Conservation (phyloP, 2,797 vertebrate genomes). For the Coracias cyanogaster region DNA sequence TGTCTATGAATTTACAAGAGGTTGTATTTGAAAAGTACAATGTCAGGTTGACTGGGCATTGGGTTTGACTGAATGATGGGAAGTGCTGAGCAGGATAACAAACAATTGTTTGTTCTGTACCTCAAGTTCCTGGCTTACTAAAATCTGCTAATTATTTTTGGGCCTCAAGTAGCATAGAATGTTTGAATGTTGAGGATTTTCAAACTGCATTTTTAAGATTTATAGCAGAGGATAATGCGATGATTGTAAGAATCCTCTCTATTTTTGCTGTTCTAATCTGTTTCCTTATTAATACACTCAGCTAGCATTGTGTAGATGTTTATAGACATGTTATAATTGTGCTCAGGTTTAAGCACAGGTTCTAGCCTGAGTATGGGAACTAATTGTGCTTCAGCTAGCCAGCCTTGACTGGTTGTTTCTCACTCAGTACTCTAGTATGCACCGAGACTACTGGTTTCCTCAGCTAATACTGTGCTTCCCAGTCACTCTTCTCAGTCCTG, state of each 20-base stretch:
- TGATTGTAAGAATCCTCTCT: not conserved
- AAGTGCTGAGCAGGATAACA: not conserved
- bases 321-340: not conserved
- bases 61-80: not conserved
- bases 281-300: not conserved
- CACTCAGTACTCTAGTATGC: not conserved
- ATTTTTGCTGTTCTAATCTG: not conserved
- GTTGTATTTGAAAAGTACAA: not conserved
- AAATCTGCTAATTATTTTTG: not conserved
- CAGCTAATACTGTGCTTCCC: not conserved
- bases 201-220: not conserved
- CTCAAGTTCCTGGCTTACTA: not conserved
- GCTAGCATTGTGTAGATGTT: not conserved
- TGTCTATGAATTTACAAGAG: not conserved
- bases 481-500: not conserved
- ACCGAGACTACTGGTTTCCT: not conserved
- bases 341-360: not conserved
- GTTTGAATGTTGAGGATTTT: not conserved
- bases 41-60: not conserved
- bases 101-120: not conserved
- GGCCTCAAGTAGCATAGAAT: not conserved
- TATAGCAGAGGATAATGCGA: not conserved
- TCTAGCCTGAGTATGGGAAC: not conserved
- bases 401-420: not conserved
- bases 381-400: not conserved